Evolutionary conservation across 2,888 invertebrate genomes (phyloP).

Genomic region (Pseudococcus longispinus): DNA sequence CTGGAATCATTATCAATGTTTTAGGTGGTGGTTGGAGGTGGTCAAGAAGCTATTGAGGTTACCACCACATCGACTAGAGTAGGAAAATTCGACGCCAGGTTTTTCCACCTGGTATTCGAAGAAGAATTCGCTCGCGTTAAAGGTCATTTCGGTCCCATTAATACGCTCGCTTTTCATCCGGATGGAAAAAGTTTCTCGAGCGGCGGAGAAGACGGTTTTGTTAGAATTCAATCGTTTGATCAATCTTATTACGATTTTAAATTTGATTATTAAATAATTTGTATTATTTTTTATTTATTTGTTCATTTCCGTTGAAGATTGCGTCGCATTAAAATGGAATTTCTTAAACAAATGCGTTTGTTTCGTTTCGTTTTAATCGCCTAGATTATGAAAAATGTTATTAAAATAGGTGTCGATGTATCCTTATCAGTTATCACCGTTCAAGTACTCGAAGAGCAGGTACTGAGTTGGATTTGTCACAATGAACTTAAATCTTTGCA

Average conservation of each 20-base stretch:
- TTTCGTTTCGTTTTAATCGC: neutral
- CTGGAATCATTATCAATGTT: neutral
- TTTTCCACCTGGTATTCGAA: conserved; percentile 95
- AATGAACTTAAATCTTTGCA: neutral
- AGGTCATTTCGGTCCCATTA: conserved; percentile 99
- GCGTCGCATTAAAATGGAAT: neutral
- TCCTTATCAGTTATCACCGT: no score
- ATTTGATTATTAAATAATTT: conserved; percentile 75
- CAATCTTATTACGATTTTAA: conserved; percentile 94
- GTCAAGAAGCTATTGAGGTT: conserved; percentile 99
- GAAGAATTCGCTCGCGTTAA: conserved; percentile 98
- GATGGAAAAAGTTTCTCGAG: conserved; percentile 96
- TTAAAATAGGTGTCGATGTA: no score
- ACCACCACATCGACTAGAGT: conserved; percentile 91
- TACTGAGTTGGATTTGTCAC: no score
- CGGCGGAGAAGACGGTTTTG: conserved; percentile 98
- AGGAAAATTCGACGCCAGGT: conserved; percentile 95
- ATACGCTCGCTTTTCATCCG: conserved; percentile 97
- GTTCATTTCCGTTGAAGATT: neutral
- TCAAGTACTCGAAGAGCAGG: no score
- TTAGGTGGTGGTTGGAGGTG: conserved; percentile 91
- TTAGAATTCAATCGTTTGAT: conserved; percentile 95
- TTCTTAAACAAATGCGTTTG: neutral
- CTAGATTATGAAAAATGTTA: neutral
- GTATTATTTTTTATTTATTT: neutral